These are phyloP conservation scores for Circaetus cinerascens DNA, from an alignment of 2,113 vertebrate genomes.

Conservation along the genomic window DNA sequence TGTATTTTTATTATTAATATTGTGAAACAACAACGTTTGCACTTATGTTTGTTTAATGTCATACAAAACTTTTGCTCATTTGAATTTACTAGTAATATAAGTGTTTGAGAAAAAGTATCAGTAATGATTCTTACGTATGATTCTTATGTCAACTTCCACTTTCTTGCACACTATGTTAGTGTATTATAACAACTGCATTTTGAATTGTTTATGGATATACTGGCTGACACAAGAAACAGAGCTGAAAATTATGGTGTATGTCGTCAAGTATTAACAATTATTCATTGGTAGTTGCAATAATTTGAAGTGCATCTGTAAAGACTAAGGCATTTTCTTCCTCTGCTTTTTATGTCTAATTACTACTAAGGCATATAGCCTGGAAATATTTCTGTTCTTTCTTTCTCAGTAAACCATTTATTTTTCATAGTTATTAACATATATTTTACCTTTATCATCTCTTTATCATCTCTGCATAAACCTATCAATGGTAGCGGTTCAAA, in stretches of 20 bases:
- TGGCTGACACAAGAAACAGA: background rate
- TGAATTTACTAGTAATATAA: background rate
- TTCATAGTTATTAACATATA: background rate
- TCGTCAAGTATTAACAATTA: background rate
- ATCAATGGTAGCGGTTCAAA: background rate
- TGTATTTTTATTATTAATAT: background rate
- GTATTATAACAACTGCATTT: background rate
- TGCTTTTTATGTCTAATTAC: background rate
- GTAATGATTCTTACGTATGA: background rate
- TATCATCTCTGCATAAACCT: background rate
- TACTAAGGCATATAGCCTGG: background rate
- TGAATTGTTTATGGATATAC: background rate
- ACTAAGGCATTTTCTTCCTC: background rate
- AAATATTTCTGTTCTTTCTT: background rate
- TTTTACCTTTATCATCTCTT: background rate
- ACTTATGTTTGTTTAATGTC: background rate
- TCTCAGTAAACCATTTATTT: background rate
- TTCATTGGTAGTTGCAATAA: background rate
- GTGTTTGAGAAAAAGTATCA: background rate
- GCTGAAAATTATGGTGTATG: background rate
- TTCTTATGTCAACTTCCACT: background rate
- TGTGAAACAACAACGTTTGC: background rate
- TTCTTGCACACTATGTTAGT: background rate
- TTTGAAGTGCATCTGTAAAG: background rate
- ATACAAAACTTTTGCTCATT: background rate